A percentile compares a stretch with the other conserved stretches of the same genome.
Conservation (phyloP, 2,113 vertebrate species). For the Vulpes vulpes region DNA sequence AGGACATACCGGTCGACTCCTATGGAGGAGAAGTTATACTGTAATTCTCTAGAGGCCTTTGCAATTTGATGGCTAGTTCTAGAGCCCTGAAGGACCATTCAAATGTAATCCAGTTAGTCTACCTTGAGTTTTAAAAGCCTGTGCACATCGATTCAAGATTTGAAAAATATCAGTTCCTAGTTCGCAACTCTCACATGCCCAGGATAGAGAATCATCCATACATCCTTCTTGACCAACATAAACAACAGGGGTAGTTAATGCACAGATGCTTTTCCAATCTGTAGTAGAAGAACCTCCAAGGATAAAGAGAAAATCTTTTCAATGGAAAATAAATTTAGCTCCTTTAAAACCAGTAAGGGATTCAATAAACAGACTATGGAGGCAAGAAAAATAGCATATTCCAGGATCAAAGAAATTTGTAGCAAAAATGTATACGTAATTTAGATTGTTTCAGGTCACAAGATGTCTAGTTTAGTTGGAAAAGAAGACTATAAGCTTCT, state of each 20-base stretch:
- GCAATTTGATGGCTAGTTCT: background rate
- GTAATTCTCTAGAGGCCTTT: accelerated
- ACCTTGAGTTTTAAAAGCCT: slow-evolving; percentile 6
- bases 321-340: background rate
- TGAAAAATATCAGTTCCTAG: background rate
- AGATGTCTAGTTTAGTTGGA: background rate
- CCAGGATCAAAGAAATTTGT: background rate
- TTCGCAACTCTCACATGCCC: background rate
- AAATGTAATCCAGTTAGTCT: background rate
- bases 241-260: background rate
- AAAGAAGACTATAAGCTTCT: background rate
- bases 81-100: background rate
- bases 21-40: background rate
- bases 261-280: background rate
- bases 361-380: background rate
- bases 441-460: background rate
- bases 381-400: background rate
- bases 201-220: background rate
- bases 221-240: background rate
- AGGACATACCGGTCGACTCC: accelerated
- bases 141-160: background rate
- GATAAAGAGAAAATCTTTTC: background rate
- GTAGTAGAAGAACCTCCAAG: background rate
- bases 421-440: background rate
- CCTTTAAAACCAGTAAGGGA: background rate